A percentile compares a stretch with the other conserved stretches of the same genome.
Conservation (phyloP, 2,888 invertebrate genomes). For the Drosophila borborema region DNA sequence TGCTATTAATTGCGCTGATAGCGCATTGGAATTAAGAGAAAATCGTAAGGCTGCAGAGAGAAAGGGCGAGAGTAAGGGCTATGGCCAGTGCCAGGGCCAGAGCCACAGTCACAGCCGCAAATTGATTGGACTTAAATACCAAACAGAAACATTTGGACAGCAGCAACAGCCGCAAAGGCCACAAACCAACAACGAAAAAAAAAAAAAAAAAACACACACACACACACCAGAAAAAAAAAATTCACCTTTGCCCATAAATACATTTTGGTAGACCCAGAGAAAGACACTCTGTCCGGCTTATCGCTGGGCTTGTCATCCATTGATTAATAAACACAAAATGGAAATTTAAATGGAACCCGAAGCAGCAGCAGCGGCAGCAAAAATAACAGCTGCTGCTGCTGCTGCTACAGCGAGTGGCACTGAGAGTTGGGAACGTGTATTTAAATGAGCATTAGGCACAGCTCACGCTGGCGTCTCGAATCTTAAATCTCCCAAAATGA, state of each 20-base stretch:
- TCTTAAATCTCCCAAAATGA: conserved; percentile 19
- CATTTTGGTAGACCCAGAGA: conserved; percentile 24
- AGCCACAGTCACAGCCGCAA: conserved; percentile 35
- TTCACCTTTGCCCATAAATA: conserved; percentile 39
- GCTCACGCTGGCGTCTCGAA: conserved; percentile 30
- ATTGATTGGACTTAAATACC: conserved; percentile 74
- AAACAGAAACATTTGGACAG: conserved; percentile 69
- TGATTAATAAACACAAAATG: conserved; percentile 78
- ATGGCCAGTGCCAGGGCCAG: conserved; percentile 7
- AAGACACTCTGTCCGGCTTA: conserved; percentile 39
- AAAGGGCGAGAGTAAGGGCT: conserved; percentile 28
- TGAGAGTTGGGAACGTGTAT: conserved; percentile 27
- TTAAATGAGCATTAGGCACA: conserved; percentile 52
- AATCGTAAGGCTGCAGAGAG: conserved; percentile 9
- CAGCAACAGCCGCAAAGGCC: conserved; percentile 29
- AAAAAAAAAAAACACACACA: not conserved
- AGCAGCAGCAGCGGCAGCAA: not conserved
- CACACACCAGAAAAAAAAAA: not conserved
- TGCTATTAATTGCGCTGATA: conserved; percentile 81
- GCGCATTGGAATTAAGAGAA: conserved; percentile 61
- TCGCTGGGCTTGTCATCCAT: conserved; percentile 59
- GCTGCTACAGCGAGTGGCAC: conserved; percentile 4
- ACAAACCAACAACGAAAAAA: conserved; percentile 3
- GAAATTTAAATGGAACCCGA: conserved; percentile 65
- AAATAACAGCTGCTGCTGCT: not conserved